A percentile compares a stretch with the other conserved stretches of the same genome.
Evolutionary conservation across 2,113 vertebrate genomes (phyloP).

Genomic region (Tympanuchus pallidicinctus): DNA sequence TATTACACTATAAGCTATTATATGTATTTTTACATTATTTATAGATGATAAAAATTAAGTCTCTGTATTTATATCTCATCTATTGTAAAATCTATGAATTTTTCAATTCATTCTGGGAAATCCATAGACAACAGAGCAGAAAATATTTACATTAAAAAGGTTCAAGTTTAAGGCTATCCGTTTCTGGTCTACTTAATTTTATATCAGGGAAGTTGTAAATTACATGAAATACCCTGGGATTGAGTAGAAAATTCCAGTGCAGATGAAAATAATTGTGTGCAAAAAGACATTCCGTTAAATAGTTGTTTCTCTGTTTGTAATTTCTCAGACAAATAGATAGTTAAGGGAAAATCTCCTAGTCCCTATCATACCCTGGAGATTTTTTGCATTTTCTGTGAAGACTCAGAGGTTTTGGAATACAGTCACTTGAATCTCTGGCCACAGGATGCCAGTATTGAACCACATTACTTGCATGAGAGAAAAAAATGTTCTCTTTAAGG

Average conservation of each 20-base stretch:
- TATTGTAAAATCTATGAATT: not conserved
- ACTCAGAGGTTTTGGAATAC: not conserved
- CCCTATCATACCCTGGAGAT: not conserved
- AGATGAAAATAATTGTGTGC: not conserved
- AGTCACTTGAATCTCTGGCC: conserved; percentile 70
- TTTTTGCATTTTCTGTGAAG: conserved; percentile 12
- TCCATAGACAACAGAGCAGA: not conserved
- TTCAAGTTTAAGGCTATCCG: not conserved
- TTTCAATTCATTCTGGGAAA: not conserved
- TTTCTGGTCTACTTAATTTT: not conserved
- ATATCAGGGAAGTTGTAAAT: not conserved
- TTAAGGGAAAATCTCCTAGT: not conserved
- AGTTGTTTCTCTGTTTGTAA: not conserved
- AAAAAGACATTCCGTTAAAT: not conserved
- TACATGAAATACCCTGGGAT: not conserved
- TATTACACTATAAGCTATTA: not conserved
- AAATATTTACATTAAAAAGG: not conserved
- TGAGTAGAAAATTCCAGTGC: not conserved
- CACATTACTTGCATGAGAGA: conserved; percentile 17
- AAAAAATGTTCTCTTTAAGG: conserved; percentile 64
- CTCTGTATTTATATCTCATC: not conserved
- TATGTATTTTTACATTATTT: not conserved
- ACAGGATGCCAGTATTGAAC: conserved; percentile 85
- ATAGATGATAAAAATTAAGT: not conserved
- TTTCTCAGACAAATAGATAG: conserved; percentile 8